These are phyloP conservation scores for Porites divaricata DNA, from an alignment of 92 coral and sea anemone genomes.

Conservation along the genomic window DNA sequence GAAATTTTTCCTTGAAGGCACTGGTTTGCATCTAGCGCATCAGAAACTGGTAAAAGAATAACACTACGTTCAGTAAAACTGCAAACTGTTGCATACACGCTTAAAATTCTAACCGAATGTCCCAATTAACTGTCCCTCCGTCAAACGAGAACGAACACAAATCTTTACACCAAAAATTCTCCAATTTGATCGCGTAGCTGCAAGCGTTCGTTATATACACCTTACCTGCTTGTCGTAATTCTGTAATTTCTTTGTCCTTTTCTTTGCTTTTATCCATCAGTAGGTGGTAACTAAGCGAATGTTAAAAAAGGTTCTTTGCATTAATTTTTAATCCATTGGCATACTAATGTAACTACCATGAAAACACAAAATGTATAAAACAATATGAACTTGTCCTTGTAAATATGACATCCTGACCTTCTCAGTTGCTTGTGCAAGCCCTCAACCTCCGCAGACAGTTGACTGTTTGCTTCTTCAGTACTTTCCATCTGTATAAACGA, in stretches of 20 bases:
- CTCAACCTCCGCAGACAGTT: conserved; percentile 77
- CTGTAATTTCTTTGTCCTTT: conserved; percentile 83
- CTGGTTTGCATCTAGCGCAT: conserved; percentile 65
- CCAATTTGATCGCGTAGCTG: too few relatives aligned
- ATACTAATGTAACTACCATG: too few relatives aligned
- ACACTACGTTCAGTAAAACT: neutral
- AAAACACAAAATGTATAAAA: too few relatives aligned
- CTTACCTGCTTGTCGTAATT: conserved; percentile 90
- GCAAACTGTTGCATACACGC: neutral
- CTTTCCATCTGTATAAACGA: conserved; percentile 75
- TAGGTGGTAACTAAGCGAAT: conserved; percentile 63
- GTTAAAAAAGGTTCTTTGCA: neutral
- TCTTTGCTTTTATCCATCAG: conserved; percentile 78
- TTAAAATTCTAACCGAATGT: neutral
- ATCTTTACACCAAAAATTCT: too few relatives aligned
- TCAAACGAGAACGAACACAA: too few relatives aligned
- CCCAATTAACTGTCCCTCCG: too few relatives aligned
- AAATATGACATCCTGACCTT: conserved; percentile 51
- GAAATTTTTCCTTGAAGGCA: conserved; percentile 57
- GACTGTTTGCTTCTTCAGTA: conserved; percentile 91
- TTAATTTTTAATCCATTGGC: too few relatives aligned
- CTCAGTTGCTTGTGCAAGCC: conserved; percentile 80
- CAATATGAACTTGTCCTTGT: too few relatives aligned
- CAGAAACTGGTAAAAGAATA: conserved; percentile 62
- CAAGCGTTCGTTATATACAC: too few relatives aligned